Percentiles rank a stretch among this genome's conserved stretches.
Conservation (phyloP, 2,113 vertebrate genomes). For the Lepus americanus region DNA sequence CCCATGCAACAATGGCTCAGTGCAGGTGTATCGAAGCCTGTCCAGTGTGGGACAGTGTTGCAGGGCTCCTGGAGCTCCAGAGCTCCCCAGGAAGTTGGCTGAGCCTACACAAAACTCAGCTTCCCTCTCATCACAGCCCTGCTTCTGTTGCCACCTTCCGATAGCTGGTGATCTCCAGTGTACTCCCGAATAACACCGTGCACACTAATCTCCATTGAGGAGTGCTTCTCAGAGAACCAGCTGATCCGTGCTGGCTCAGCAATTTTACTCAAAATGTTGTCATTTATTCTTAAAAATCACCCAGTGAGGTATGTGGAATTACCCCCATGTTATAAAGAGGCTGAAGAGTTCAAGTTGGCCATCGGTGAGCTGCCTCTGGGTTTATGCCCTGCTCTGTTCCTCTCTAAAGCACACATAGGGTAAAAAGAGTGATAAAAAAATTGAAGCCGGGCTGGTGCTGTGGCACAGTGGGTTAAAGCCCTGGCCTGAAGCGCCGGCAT, state of each 20-base stretch:
- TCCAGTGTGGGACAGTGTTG: background rate
- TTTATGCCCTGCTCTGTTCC: background rate
- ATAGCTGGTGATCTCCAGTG: background rate
- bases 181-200: background rate
- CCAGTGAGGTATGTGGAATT: background rate
- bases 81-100: background rate
- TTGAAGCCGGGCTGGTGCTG: too few relatives aligned
- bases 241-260: too few relatives aligned
- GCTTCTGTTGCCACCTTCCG: background rate
- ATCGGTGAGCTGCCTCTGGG: background rate
- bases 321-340: background rate
- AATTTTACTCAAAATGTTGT: background rate
- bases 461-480: too few relatives aligned
- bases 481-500: too few relatives aligned
- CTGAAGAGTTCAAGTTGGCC: background rate
- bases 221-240: background rate
- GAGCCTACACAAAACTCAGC: background rate
- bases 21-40: fast-evolving
- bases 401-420: background rate
- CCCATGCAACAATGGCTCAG: fast-evolving
- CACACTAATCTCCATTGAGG: background rate
- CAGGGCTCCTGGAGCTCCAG: background rate
- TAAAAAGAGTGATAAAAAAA: background rate
- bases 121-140: too few relatives aligned
- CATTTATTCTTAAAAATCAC: background rate